Conservation (phyloP, 1,140 invertebrate genomes). For the Drosophila nigrodunni region DNA sequence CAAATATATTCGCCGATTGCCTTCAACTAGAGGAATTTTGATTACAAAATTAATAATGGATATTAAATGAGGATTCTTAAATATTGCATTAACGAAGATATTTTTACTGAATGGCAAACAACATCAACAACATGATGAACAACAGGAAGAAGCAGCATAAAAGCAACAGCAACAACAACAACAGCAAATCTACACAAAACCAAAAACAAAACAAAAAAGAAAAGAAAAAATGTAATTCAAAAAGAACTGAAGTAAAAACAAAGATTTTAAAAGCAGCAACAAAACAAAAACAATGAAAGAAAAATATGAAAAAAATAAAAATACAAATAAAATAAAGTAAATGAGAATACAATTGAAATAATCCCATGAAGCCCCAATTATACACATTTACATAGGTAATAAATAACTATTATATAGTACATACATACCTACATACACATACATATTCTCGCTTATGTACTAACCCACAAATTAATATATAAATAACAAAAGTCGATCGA, state of each 20-base stretch:
- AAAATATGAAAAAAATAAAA: conserved; percentile 24
- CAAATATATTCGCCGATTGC: conserved; percentile 85
- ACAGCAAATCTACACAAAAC: conserved; percentile 46
- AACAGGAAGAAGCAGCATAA: conserved; percentile 32
- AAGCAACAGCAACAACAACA: conserved; percentile 31
- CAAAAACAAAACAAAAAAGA: conserved; percentile 48
- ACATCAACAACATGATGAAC: conserved; percentile 32
- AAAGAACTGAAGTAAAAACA: conserved; percentile 83
- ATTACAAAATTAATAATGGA: conserved; percentile 79
- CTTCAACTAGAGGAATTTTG: conserved; percentile 85
- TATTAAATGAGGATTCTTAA: conserved; percentile 65
- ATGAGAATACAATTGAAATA: conserved; percentile 45
- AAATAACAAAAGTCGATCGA: neutral
- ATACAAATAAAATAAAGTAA: conserved; percentile 13
- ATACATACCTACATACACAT: conserved; percentile 10
- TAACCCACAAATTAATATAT: conserved; percentile 8
- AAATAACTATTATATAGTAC: conserved; percentile 15
- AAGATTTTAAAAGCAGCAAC: conserved; percentile 79
- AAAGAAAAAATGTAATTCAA: conserved; percentile 72
- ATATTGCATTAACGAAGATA: conserved; percentile 61
- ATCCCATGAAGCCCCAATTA: conserved; percentile 13
- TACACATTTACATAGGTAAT: conserved; percentile 54
- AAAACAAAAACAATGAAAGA: conserved; percentile 58
- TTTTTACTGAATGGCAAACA: conserved; percentile 59
- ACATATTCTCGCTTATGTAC: conserved; percentile 21